These are phyloP conservation scores for Dicycla oo DNA, from an alignment of 2,888 invertebrate genomes.

Conservation along the genomic window DNA sequence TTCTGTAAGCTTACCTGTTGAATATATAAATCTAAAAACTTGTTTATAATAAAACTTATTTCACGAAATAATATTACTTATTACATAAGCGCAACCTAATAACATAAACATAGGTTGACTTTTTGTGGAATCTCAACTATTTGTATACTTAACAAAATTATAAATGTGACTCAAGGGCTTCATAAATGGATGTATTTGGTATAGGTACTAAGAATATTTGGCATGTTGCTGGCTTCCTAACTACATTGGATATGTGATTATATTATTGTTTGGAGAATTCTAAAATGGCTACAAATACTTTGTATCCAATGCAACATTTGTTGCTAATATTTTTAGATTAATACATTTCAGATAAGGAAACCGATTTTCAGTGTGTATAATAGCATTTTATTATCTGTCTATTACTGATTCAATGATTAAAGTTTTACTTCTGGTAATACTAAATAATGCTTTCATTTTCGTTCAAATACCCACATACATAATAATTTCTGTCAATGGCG, in stretches of 20 bases:
- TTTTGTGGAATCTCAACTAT: slow-evolving; percentile 7
- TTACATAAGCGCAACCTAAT: background rate
- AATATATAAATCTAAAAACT: slow-evolving; percentile 9
- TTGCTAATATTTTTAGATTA: slow-evolving; percentile 21
- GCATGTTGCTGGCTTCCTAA: slow-evolving; percentile 23
- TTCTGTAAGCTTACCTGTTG: slow-evolving; percentile 4
- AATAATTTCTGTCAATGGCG: slow-evolving; percentile 2
- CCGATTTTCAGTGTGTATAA: slow-evolving; percentile 12
- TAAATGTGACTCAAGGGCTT: slow-evolving; percentile 7
- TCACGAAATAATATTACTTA: slow-evolving; percentile 29
- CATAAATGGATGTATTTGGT: slow-evolving; percentile 43
- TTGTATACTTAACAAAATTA: background rate
- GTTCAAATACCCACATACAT: slow-evolving; percentile 17
- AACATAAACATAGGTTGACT: slow-evolving; percentile 5
- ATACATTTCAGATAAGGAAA: slow-evolving; percentile 16
- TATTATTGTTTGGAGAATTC: slow-evolving; percentile 20
- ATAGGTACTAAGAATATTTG: slow-evolving; percentile 44
- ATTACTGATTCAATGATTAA: slow-evolving; percentile 31
- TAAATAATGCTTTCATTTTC: slow-evolving; percentile 33
- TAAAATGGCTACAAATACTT: slow-evolving; percentile 24
- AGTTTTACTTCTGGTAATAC: slow-evolving; percentile 25
- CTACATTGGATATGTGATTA: slow-evolving; percentile 50
- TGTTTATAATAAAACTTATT: slow-evolving; percentile 15
- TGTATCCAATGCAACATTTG: background rate
- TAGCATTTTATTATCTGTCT: slow-evolving; percentile 29